Conservation (phyloP, 2,888 invertebrate species). For the Pristionchus entomophagus region DNA sequence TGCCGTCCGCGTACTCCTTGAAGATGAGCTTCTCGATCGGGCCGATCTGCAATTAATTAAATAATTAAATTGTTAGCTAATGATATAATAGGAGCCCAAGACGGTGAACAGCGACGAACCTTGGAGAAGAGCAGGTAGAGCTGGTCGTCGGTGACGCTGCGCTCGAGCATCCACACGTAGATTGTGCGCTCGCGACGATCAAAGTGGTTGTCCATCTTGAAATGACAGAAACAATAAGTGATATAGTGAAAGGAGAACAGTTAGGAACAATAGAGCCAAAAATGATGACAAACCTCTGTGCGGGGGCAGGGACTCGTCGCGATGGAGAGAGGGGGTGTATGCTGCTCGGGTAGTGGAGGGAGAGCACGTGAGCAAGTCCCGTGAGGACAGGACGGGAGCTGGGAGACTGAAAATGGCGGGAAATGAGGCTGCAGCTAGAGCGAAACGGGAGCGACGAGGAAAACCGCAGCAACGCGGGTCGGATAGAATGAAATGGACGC, state of each 20-base stretch:
- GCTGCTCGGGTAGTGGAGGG: neutral
- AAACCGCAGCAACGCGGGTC: neutral
- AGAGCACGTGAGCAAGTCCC: neutral
- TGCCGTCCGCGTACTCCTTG: slow-evolving; percentile 46
- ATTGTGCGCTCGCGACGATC: slow-evolving; percentile 48
- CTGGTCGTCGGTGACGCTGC: slow-evolving; percentile 43
- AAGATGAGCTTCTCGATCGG: slow-evolving; percentile 50
- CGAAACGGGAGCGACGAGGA: too few species aligned
- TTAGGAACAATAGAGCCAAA: neutral
- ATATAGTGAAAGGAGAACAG: neutral
- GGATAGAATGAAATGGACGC: too few species aligned
- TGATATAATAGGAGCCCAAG: neutral
- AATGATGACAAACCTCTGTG: neutral
- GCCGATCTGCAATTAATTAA: slow-evolving; percentile 43
- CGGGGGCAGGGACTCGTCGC: neutral
- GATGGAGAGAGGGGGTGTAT: neutral
- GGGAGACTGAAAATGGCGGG: neutral
- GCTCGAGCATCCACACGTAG: slow-evolving; percentile 47
- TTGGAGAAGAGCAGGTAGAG: slow-evolving; percentile 35
- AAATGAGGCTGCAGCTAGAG: neutral
- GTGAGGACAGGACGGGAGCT: slow-evolving; percentile 28
- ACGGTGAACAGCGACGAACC: neutral
- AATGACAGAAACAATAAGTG: neutral
- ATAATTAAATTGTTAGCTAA: neutral
- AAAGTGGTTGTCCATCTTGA: slow-evolving; percentile 45